phyloP scores from a whole-genome alignment of 1,140 invertebrate genomes.

The Chrysomallon squamiferum region DNA sequence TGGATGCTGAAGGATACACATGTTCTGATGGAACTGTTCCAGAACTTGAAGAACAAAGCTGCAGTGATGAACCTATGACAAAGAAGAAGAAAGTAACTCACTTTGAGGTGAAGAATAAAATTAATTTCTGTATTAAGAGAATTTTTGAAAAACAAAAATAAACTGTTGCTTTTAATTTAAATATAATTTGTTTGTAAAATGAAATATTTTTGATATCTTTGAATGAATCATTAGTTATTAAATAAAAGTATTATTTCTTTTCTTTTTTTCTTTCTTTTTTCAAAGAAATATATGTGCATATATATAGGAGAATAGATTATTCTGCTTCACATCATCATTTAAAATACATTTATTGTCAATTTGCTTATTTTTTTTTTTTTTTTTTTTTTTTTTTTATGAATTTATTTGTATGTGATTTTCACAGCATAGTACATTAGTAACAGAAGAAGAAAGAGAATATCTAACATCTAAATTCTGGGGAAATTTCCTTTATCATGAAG shows the following conservation, averaged over 20 bases:
- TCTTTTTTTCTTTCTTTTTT: neutral
- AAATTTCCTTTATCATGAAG: slow-evolving; percentile 68
- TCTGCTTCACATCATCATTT: too few relatives aligned
- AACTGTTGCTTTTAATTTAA: neutral
- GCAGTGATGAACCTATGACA: neutral
- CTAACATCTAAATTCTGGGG: slow-evolving; percentile 75
- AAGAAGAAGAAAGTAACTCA: too few relatives aligned
- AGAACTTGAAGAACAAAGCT: slow-evolving; percentile 17
- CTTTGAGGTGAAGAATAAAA: neutral
- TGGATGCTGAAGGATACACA: slow-evolving; percentile 71
- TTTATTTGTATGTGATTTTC: neutral
- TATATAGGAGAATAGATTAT: too few relatives aligned
- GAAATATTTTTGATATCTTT: too few relatives aligned
- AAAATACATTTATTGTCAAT: neutral
- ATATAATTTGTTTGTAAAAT: neutral
- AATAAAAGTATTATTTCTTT: too few relatives aligned
- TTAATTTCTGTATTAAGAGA: neutral
- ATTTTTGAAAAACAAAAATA: neutral
- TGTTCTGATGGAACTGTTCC: slow-evolving; percentile 60
- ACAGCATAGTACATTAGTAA: slow-evolving; percentile 43
- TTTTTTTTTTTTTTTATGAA: neutral
- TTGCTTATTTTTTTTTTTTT: neutral
- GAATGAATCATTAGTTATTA: too few relatives aligned
- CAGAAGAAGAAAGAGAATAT: slow-evolving; percentile 59
- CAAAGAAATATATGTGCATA: neutral